Conservation (phyloP, 1,140 invertebrate species). For the Drosophila mojavensis region DNA sequence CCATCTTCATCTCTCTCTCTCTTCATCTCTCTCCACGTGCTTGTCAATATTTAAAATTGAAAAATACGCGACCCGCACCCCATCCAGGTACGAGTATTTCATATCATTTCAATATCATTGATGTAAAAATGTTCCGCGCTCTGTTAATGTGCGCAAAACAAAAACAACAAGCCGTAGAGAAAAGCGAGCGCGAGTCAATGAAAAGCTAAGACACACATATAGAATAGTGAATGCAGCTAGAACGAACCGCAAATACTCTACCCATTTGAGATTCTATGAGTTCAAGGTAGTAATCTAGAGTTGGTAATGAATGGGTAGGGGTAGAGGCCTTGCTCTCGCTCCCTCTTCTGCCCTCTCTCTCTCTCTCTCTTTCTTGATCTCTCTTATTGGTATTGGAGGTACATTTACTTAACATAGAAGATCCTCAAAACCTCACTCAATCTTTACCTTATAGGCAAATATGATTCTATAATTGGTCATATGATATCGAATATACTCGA, state of each 20-base stretch:
- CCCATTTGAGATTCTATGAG: too few species aligned
- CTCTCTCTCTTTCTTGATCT: too few species aligned
- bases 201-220: conserved; percentile 46
- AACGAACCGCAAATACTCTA: conserved; percentile 22
- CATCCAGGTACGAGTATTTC: conserved; percentile 50
- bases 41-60: conserved; percentile 83
- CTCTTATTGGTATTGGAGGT: too few species aligned
- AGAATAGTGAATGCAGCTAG: conserved; percentile 12
- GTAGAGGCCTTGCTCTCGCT: too few species aligned
- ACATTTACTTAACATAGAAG: too few species aligned
- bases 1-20: neutral
- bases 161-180: conserved; percentile 22
- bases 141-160: conserved; percentile 54
- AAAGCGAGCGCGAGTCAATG: conserved; percentile 62
- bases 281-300: too few species aligned
- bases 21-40: conserved; percentile 4
- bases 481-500: too few species aligned
- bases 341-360: too few species aligned
- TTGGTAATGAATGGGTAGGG: too few species aligned
- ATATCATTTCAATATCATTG: conserved; percentile 81
- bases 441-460: too few species aligned
- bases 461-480: too few species aligned
- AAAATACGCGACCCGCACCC: conserved; percentile 58
- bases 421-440: too few species aligned
- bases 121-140: conserved; percentile 58